Evolutionary conservation across 2,888 invertebrate species (phyloP), one percentile per base, ranked within the genome.

Genomic region (Cancer borealis): DNA sequence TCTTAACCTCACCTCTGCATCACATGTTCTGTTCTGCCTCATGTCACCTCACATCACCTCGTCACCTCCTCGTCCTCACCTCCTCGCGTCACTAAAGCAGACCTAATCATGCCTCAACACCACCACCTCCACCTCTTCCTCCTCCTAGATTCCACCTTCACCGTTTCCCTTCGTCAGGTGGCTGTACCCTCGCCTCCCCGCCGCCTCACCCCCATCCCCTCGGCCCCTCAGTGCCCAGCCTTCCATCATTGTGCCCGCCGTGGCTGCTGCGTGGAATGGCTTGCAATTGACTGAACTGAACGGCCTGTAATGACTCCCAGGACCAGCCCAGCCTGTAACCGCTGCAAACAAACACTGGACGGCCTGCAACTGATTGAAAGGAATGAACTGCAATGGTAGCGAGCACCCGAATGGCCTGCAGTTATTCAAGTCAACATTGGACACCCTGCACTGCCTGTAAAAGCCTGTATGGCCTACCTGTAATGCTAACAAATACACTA

Each of bases 251-350:
- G 73, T 73, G 73, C 73, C 73, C 26, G 26, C 73, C 73, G 21
- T 73, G 73, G 73, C 73, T 10, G 73, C 73, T 73, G 73, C 73
- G 73, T 26, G 21, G 73, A 73, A 73, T 73, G 73, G 73, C 73
- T 26, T 73, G 73, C 73, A 73, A 73, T 73, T 73, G 73, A 73
- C 73, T 73, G 73, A 73, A 73, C 73, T 73, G 26, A 73, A 73
- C 73, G 73, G 26, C 73, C 73, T 73, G 73, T 73, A 73, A 73
- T 73, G 73, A 60, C 26, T n/a, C 8, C 73, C 73, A 26, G 73
- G 10, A 73, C 73, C 73, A 73, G 73, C n/a, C 26, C 73, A 26
- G 73, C 73, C 73, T 73, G 73, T 26, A 73, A 73, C n/a, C 73
- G 26, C n/a, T 73, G 73, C 73, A 8, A 73, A n/a, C 73, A 73